Evolutionary conservation across 2,797 vertebrate species (phyloP).

Genomic region (Coendou prehensilis): DNA sequence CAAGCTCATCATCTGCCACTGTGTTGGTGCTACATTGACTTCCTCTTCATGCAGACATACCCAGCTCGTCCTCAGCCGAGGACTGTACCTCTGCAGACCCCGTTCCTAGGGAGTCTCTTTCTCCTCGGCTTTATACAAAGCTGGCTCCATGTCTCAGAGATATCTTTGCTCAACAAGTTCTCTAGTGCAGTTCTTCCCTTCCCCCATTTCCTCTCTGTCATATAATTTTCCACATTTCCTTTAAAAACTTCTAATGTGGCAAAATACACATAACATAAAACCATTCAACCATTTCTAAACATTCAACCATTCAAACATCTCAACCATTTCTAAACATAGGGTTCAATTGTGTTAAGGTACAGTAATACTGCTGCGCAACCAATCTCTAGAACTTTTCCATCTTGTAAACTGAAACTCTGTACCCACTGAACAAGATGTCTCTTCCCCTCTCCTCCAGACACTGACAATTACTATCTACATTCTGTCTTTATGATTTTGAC

Average conservation of each 20-base stretch:
- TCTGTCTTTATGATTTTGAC: neutral
- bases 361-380: rapidly evolving
- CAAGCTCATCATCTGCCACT: neutral
- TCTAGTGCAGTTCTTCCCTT: neutral
- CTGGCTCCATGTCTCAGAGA: neutral
- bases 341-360: neutral
- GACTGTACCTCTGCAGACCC: neutral
- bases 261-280: neutral
- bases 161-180: neutral
- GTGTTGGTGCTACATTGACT: neutral
- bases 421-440: neutral
- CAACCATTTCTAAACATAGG: too few species aligned
- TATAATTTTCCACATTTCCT: neutral
- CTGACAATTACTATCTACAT: neutral
- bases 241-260: neutral
- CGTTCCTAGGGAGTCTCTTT: neutral
- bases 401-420: neutral
- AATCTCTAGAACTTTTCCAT: neutral
- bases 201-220: neutral
- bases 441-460: neutral
- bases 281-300: too few species aligned
- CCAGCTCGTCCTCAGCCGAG: neutral
- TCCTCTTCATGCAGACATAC: neutral
- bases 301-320: neutral
- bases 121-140: neutral